A percentile compares a stretch with the other conserved stretches of the same genome.
phyloP scores from a whole-genome alignment of 2,888 invertebrate genomes.

The Eudemis profundana region DNA sequence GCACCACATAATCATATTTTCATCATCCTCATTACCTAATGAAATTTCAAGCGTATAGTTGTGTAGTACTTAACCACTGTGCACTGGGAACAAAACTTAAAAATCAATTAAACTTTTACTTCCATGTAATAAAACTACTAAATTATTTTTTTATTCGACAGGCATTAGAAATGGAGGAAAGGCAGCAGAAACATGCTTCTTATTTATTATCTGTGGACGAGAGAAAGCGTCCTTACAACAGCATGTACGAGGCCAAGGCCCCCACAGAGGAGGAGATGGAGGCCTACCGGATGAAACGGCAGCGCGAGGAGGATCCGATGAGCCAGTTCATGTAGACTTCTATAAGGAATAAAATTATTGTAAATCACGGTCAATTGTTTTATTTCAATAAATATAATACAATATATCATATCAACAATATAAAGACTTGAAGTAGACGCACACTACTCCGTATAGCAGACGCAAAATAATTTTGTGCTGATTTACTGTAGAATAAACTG shows the following conservation, averaged over 20 bases:
- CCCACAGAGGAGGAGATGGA: constrained; percentile 97
- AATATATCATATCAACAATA: not conserved
- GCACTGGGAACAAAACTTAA: too few relatives aligned
- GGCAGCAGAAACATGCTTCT: constrained; percentile 86
- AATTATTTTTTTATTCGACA: constrained; percentile 53
- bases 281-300: constrained; percentile 94
- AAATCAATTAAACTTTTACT: too few relatives aligned
- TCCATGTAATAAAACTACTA: too few relatives aligned
- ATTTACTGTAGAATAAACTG: too few relatives aligned
- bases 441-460: too few relatives aligned
- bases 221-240: constrained; percentile 96
- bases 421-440: too few relatives aligned
- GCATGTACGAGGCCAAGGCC: constrained; percentile 92
- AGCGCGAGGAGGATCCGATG: constrained; percentile 97
- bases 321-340: constrained; percentile 86
- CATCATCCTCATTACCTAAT: too few relatives aligned
- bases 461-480: too few relatives aligned
- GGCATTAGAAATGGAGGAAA: constrained; percentile 88
- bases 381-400: not conserved
- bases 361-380: constrained; percentile 4
- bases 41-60: too few relatives aligned
- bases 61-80: too few relatives aligned
- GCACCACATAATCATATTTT: too few relatives aligned
- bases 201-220: constrained; percentile 91
- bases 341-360: constrained; percentile 42